phyloP scores from a whole-genome alignment of 2,888 invertebrate species.

The Zygaena filipendulae region DNA sequence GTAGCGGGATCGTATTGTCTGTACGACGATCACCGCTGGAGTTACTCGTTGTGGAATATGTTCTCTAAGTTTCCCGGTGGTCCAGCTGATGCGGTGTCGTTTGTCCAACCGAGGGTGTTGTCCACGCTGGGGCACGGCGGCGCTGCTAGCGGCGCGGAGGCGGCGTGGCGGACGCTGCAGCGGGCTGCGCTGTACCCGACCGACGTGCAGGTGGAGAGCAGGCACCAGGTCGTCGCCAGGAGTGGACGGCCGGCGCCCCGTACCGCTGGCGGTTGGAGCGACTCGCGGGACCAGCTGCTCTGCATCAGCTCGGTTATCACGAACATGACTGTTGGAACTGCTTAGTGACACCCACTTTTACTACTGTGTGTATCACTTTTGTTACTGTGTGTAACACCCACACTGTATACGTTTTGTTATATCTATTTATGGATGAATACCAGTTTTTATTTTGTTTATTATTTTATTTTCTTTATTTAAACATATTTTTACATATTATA shows the following conservation, averaged over 20 bases:
- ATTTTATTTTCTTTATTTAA: too few species aligned
- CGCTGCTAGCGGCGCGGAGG: neutral
- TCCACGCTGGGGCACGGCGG: constrained; percentile 17
- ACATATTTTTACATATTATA: too few species aligned
- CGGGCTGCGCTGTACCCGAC: constrained; percentile 21
- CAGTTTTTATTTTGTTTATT: too few species aligned
- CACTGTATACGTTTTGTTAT: too few species aligned
- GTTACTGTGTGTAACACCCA: too few species aligned
- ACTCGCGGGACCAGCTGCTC: constrained; percentile 29
- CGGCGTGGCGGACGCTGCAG: constrained; percentile 23
- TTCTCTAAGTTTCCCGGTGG: constrained; percentile 20
- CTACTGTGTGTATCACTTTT: too few species aligned
- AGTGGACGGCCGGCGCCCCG: constrained; percentile 13
- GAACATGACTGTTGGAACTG: too few species aligned
- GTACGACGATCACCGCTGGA: constrained; percentile 35
- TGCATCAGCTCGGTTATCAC: constrained; percentile 34
- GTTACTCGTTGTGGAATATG: constrained; percentile 28
- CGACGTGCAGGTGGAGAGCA: constrained; percentile 19
- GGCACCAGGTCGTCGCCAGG: too few species aligned
- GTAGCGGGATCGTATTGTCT: constrained; percentile 24
- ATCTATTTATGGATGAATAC: too few species aligned
- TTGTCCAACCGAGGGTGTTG: constrained; percentile 25
- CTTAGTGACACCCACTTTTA: too few species aligned
- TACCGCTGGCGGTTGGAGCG: constrained; percentile 31
- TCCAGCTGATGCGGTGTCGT: constrained; percentile 23